Percentiles rank a stretch among this genome's conserved stretches.
Conservation (phyloP, 2,113 vertebrate genomes). For the Rhizomys pruinosus region DNA sequence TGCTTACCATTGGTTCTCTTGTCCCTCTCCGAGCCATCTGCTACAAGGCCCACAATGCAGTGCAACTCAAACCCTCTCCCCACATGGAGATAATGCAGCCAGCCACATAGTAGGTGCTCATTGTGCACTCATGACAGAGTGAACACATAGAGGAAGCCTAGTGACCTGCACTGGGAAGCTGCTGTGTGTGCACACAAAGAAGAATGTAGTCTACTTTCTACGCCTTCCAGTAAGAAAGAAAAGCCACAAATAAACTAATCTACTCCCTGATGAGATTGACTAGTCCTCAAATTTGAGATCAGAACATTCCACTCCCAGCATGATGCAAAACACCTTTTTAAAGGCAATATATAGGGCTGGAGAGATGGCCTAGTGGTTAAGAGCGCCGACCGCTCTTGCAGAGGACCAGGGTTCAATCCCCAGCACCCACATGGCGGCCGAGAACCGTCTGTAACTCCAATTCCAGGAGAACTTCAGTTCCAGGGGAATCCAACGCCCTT, state of each 20-base stretch:
- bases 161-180: accelerated
- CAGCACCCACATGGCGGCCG: too few species aligned
- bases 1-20: too few species aligned
- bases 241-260: neutral
- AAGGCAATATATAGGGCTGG: too few species aligned
- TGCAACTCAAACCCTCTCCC: too few species aligned
- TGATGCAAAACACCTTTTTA: neutral
- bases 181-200: neutral
- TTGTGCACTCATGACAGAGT: neutral
- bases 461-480: too few species aligned
- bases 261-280: neutral
- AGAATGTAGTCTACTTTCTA: neutral
- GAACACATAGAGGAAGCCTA: neutral
- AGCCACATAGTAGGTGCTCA: neutral
- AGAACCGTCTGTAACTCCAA: too few species aligned
- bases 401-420: too few species aligned
- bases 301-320: neutral
- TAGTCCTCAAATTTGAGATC: neutral
- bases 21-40: neutral
- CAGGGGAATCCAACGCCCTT: too few species aligned
- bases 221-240: neutral
- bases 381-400: too few species aligned
- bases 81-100: neutral
- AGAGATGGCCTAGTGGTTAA: too few species aligned
- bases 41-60: too few species aligned